Base-by-base conservation (phyloP, 2,113 vertebrate species). In the Parotia lawesii region DNA sequence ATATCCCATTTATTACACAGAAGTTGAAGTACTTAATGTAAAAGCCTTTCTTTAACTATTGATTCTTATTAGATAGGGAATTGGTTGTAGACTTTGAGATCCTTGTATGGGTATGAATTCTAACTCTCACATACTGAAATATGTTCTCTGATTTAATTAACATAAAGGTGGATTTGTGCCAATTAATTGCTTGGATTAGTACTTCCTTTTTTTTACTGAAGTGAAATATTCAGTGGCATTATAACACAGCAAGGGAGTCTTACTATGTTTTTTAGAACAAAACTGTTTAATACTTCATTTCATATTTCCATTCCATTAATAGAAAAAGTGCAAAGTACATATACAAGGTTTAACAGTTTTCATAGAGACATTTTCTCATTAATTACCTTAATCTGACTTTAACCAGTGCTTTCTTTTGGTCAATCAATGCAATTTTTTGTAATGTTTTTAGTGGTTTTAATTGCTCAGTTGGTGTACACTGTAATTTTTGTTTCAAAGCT, bases 401-500 rank as follows among this genome's bases (percentile, higher is more conserved):
- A 89, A 51, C 48, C 11, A 75, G 7, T 90, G 33, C 62, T 86
- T 65, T 78, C n/a, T 80, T 77, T 44, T 81, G 14, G 81, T 86
- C 75, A 71, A 57, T 44, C 48, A 27, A 17, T 78, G 57, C 60
- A 48, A 38, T 38, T 38, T 54, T 66, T 58, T 47, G 31, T 33
- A 1, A 54, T 28, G 24, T 37, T 57, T 70, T 83, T 38, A 38
- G 10, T 82, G 51, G 6, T 70, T 87, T 91, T 89, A 89, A 79
- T 90, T 84, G 47, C 57, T 60, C 44, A 77, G 0, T 76, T 90
- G 64, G 11, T 84, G 42, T 86, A 73, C 67, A 33, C 73, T 79
- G 38, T 91, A 94, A 85, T 85, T 87, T 89, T 84, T 93, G n/a
- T 87, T 94, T 89, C 57, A 70, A 15, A 91, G 71, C 64, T 76